phyloP scores from a whole-genome alignment of 23 tunicate species.

The Corella eumyota region DNA sequence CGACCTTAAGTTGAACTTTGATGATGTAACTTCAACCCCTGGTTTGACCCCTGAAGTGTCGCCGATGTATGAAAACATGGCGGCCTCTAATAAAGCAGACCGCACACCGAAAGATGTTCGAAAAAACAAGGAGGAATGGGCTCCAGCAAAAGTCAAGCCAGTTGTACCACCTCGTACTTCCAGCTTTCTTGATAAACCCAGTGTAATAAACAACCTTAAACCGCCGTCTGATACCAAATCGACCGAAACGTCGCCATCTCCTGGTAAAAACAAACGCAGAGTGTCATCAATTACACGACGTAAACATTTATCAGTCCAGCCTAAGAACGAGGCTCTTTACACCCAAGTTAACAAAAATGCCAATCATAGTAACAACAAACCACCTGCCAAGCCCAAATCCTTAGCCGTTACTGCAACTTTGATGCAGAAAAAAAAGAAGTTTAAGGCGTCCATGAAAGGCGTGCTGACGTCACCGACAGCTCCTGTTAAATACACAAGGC shows the following conservation, averaged over 20 bases:
- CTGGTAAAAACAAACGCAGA: too few relatives aligned
- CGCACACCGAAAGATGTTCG: not conserved
- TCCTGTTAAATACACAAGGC: slow-evolving; percentile 12
- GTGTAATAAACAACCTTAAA: too few relatives aligned
- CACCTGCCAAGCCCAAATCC: slow-evolving; percentile 3
- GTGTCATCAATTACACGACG: slow-evolving; percentile 4
- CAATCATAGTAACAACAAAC: slow-evolving; percentile 7
- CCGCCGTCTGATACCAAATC: too few relatives aligned
- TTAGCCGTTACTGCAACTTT: slow-evolving; percentile 1
- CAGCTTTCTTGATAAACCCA: slow-evolving; percentile 1
- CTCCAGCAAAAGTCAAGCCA: not conserved
- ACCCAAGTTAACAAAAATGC: slow-evolving; percentile 9
- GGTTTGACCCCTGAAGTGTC: not conserved
- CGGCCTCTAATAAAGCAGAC: not conserved
- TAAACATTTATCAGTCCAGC: not conserved
- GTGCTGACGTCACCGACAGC: slow-evolving; percentile 2
- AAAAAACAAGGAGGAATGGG: too few relatives aligned
- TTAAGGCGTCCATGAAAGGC: slow-evolving; percentile 12
- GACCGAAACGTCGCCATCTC: too few relatives aligned
- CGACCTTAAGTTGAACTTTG: slow-evolving; percentile 36
- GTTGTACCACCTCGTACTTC: too few relatives aligned
- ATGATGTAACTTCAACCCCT: slow-evolving; percentile 14
- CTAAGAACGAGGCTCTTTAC: slow-evolving; percentile 6
- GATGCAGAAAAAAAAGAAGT: slow-evolving; percentile 18
- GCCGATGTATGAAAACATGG: too few relatives aligned